phyloP scores from a whole-genome alignment of 1,140 invertebrate species.

The Drosophila tani region DNA sequence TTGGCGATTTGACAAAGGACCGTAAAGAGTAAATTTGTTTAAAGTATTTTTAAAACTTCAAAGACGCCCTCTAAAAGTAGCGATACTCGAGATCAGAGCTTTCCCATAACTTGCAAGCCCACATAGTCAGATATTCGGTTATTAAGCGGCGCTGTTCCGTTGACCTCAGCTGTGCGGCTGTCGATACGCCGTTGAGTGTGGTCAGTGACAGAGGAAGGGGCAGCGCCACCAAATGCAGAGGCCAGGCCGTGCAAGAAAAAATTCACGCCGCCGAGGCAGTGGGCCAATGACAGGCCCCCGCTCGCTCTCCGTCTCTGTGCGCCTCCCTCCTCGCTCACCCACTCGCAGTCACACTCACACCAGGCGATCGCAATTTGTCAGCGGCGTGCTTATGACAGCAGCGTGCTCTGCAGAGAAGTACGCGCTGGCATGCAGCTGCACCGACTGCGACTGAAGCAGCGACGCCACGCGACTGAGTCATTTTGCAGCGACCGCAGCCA shows the following conservation, averaged over 20 bases:
- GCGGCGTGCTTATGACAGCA: slow-evolving; percentile 50
- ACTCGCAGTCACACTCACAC: slow-evolving; percentile 6
- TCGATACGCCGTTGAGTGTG: slow-evolving; percentile 68
- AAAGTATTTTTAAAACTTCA: no score
- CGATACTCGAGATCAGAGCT: no score
- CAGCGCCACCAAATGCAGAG: slow-evolving; percentile 18
- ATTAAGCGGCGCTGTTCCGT: neutral
- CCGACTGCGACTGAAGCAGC: slow-evolving; percentile 20
- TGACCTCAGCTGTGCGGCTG: slow-evolving; percentile 39
- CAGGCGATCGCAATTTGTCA: slow-evolving; percentile 36
- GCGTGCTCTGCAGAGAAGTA: slow-evolving; percentile 35
- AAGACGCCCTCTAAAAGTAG: no score
- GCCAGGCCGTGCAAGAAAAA: slow-evolving; percentile 53
- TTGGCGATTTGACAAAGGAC: no score
- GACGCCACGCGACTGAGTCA: slow-evolving; percentile 72
- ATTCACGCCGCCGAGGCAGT: slow-evolving; percentile 17
- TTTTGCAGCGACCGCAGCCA: slow-evolving; percentile 40
- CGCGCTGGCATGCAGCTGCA: slow-evolving; percentile 43
- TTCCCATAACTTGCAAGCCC: no score
- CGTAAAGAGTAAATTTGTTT: no score
- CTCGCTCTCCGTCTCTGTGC: neutral
- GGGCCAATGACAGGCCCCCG: slow-evolving; percentile 39
- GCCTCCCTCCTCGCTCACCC: neutral
- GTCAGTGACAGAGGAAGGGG: slow-evolving; percentile 62
- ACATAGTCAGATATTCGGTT: neutral